phyloP scores from a whole-genome alignment of 2,113 vertebrate species.

The Chrysemys picta region DNA sequence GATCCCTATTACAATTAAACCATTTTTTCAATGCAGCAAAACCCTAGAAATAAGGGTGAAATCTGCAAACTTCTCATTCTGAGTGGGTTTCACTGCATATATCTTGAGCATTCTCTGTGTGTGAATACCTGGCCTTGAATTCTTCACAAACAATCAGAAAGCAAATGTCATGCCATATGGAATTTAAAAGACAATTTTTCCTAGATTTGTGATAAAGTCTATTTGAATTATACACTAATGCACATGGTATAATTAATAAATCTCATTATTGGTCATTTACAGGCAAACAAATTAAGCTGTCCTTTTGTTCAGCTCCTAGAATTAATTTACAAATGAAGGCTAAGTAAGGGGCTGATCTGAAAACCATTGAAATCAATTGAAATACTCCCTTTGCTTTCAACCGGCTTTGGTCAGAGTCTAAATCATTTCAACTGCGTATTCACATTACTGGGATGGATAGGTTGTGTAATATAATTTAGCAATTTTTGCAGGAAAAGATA shows the following conservation, averaged over 20 bases:
- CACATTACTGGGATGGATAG: conserved; percentile 6
- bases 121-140: not conserved
- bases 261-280: not conserved
- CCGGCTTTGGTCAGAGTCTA: not conserved
- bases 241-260: conserved; percentile 36
- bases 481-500: not conserved
- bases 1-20: not conserved
- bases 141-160: conserved; percentile 59
- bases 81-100: not conserved
- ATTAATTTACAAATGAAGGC: conserved; percentile 20
- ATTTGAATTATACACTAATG: conserved; percentile 15
- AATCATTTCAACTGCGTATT: conserved; percentile 38
- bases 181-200: conserved; percentile 51
- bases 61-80: not conserved
- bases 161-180: conserved; percentile 13
- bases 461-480: not conserved
- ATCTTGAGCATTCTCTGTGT: conserved; percentile 13
- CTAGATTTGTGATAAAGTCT: conserved; percentile 27
- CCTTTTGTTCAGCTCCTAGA: not conserved
- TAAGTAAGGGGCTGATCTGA: not conserved
- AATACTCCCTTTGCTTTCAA: conserved; percentile 2
- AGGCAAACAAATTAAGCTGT: not conserved
- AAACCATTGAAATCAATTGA: conserved; percentile 15
- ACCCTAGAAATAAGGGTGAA: not conserved
- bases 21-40: rapidly evolving